phyloP scores from a whole-genome alignment of 2,888 invertebrate genomes.

The Trichogramma dendrolimi region DNA sequence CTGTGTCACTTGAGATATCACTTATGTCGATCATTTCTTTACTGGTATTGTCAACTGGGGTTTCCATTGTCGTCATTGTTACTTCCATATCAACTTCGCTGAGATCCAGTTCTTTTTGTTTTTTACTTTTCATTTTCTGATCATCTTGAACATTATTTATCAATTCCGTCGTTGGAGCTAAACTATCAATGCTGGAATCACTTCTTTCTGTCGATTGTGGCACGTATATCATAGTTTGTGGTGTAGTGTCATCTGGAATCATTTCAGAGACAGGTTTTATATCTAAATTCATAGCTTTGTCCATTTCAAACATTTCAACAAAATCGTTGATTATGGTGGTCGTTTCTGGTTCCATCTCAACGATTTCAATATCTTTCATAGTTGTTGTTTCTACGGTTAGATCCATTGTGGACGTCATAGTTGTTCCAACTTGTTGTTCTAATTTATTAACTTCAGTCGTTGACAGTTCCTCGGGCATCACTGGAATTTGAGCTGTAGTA shows the following conservation, averaged over 20 bases:
- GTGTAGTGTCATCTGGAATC: conserved; percentile 40
- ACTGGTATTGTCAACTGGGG: conserved; percentile 1
- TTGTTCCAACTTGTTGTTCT: conserved; percentile 19
- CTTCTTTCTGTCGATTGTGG: conserved; percentile 30
- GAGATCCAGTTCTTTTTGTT: conserved; percentile 35
- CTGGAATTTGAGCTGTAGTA: conserved; percentile 46
- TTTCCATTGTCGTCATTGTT: conserved; percentile 7
- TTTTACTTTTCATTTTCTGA: conserved; percentile 25
- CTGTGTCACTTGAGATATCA: conserved; percentile 1
- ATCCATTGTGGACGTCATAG: conserved; percentile 14
- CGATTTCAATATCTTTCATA: background rate
- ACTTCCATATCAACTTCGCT: conserved; percentile 16
- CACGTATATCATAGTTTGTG: conserved; percentile 37
- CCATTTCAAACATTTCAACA: background rate
- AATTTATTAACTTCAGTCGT: conserved; percentile 35
- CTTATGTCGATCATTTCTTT: background rate
- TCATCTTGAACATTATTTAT: conserved; percentile 30
- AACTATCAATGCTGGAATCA: conserved; percentile 15
- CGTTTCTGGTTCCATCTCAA: conserved; percentile 6
- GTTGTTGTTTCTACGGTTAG: conserved; percentile 2
- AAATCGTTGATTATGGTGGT: conserved; percentile 3
- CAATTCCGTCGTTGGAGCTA: conserved; percentile 12
- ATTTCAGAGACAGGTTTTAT: conserved; percentile 46
- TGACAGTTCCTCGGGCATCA: conserved; percentile 46
- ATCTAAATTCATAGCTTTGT: conserved; percentile 28